Evolutionary conservation across 2,797 vertebrate genomes (phyloP).

Genomic region (Rhyacichthys aspro): DNA sequence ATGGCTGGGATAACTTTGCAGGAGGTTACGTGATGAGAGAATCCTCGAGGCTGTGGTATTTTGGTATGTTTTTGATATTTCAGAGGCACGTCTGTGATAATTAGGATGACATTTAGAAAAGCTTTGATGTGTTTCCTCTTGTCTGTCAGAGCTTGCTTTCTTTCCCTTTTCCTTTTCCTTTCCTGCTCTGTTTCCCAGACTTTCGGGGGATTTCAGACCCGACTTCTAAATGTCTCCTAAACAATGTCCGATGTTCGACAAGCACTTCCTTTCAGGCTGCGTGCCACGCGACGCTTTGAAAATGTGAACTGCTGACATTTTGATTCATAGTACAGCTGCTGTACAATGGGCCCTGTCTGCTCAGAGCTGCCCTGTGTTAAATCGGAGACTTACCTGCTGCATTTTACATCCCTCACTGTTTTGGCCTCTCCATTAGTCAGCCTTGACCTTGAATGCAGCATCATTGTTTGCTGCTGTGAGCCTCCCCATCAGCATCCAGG

Average conservation of each 20-base stretch:
- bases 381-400: constrained; percentile 2
- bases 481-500: not conserved
- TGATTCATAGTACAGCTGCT: constrained; percentile 9
- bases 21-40: constrained; percentile 41
- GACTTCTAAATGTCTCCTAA: constrained; percentile 12
- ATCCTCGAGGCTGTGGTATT: constrained; percentile 65
- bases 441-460: constrained; percentile 11
- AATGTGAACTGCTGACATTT: constrained; percentile 11
- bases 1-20: constrained; percentile 31
- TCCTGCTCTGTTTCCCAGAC: not conserved
- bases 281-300: not conserved
- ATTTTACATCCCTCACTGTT: not conserved
- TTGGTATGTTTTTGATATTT: constrained; percentile 64
- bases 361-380: constrained; percentile 1
- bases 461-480: constrained; percentile 5
- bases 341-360: constrained; percentile 8
- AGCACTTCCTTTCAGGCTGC: constrained; percentile 1
- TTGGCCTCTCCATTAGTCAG: constrained; percentile 2
- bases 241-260: constrained; percentile 5
- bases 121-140: constrained; percentile 59
- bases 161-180: not conserved
- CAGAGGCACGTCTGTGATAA: constrained; percentile 52
- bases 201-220: not conserved
- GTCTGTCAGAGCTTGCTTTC: constrained; percentile 28
- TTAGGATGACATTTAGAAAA: constrained; percentile 70